Conservation (phyloP, 37 sponge, comb jelly and placozoan genomes). For the Bolinopsis microptera region DNA sequence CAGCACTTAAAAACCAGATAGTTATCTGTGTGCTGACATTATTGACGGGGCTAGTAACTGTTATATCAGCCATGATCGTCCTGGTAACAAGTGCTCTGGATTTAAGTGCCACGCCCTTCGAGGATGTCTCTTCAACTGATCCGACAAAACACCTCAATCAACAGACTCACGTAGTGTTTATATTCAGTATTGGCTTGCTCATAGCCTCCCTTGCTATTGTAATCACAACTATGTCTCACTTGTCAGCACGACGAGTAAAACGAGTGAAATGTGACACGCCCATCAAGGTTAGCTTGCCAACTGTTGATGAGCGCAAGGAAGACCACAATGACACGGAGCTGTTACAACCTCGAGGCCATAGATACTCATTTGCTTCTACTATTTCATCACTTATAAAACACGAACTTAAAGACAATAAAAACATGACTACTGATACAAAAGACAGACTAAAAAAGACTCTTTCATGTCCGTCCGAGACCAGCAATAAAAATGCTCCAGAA, state of each 20-base stretch:
- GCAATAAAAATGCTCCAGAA: not conserved
- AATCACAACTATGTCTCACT: conserved; percentile 46
- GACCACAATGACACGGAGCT: not conserved
- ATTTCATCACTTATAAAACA: conserved; percentile 39
- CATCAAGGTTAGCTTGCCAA: not conserved
- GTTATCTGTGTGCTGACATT: conserved; percentile 62
- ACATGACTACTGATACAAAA: not conserved
- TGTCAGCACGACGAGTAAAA: conserved; percentile 37
- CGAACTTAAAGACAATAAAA: conserved; percentile 31
- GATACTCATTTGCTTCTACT: conserved; percentile 58
- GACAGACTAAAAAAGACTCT: conserved; percentile 42
- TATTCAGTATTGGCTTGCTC: conserved; percentile 57
- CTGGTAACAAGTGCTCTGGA: conserved; percentile 61
- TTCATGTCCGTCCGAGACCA: conserved; percentile 12
- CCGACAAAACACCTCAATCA: not conserved
- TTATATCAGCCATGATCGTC: conserved; percentile 58
- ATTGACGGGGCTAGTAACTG: conserved; percentile 17
- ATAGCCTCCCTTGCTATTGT: conserved; percentile 55
- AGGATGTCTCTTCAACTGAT: not conserved
- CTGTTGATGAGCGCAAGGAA: not conserved
- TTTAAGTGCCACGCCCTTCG: not conserved
- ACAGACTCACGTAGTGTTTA: conserved; percentile 53
- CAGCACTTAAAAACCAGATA: conserved; percentile 50
- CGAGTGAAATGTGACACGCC: not conserved
- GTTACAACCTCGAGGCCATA: not conserved